These are phyloP conservation scores for Drosophila stalkeri DNA, from an alignment of 2,888 invertebrate species.

Conservation along the genomic window DNA sequence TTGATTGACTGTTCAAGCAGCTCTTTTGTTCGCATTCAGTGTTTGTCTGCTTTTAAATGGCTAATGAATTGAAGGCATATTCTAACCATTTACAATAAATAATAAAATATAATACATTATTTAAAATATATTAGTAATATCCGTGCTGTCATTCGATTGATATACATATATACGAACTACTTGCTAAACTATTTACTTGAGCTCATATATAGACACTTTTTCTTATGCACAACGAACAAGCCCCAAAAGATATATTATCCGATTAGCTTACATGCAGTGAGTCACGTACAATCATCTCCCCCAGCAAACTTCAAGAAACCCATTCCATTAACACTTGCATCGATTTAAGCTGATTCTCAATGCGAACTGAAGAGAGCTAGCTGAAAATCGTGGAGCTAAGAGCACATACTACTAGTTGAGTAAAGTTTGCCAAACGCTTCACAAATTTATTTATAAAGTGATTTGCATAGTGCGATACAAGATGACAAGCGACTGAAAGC, in stretches of 20 bases:
- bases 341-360: constrained; percentile 60
- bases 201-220: constrained; percentile 6
- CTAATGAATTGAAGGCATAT: constrained; percentile 21
- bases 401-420: constrained; percentile 12
- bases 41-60: constrained; percentile 28
- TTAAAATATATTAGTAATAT: not conserved
- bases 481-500: constrained; percentile 28
- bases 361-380: constrained; percentile 19
- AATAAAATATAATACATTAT: not conserved
- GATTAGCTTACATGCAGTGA: constrained; percentile 36
- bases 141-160: not conserved
- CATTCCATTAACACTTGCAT: constrained; percentile 62
- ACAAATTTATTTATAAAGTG: constrained; percentile 76
- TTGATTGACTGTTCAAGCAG: constrained; percentile 48
- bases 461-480: constrained; percentile 73
- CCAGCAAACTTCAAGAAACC: not conserved
- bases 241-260: constrained; percentile 36
- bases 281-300: constrained; percentile 18
- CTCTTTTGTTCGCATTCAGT: constrained; percentile 18
- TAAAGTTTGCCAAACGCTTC: constrained; percentile 53
- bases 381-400: constrained; percentile 8
- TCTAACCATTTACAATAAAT: not conserved
- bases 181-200: constrained; percentile 9
- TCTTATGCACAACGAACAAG: constrained; percentile 12
- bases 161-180: not conserved